Conservation (phyloP, 2,888 invertebrate genomes). For the Trilocha varians region DNA sequence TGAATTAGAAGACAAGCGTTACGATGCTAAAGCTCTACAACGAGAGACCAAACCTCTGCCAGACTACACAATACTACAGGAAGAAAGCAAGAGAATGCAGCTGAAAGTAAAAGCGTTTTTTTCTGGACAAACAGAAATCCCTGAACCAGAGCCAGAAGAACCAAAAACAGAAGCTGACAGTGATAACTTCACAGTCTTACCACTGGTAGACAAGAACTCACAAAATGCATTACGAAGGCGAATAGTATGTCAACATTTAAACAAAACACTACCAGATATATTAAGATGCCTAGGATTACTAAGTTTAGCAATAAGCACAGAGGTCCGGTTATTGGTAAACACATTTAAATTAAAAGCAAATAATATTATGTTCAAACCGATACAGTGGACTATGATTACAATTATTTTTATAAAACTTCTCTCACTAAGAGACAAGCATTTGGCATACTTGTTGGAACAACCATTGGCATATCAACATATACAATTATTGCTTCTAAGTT, state of each 20-base stretch:
- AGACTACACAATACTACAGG: slow-evolving; percentile 74
- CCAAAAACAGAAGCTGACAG: slow-evolving; percentile 24
- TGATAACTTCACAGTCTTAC: slow-evolving; percentile 62
- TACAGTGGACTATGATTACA: slow-evolving; percentile 80
- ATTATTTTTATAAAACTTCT: slow-evolving; percentile 79
- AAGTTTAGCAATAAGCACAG: slow-evolving; percentile 47
- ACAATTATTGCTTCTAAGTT: slow-evolving; percentile 62
- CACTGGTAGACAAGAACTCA: slow-evolving; percentile 77
- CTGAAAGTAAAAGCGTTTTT: slow-evolving; percentile 78
- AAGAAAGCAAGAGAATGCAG: slow-evolving; percentile 75
- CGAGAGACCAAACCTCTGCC: slow-evolving; percentile 74
- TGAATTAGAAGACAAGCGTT: slow-evolving; percentile 75
- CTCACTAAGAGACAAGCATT: slow-evolving; percentile 43
- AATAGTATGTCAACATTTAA: slow-evolving; percentile 79
- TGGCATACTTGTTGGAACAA: slow-evolving; percentile 39
- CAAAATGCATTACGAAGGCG: slow-evolving; percentile 78
- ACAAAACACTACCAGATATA: slow-evolving; percentile 75
- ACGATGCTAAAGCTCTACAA: slow-evolving; percentile 50
- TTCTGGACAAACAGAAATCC: slow-evolving; percentile 64
- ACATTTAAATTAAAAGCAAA: slow-evolving; percentile 79
- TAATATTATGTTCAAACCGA: slow-evolving; percentile 81
- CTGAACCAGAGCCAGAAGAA: slow-evolving; percentile 33
- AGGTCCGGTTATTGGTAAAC: slow-evolving; percentile 69
- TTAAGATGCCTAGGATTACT: slow-evolving; percentile 61
- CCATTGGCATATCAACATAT: slow-evolving; percentile 50